Evolutionary conservation across 1,140 invertebrate species (phyloP).

Genomic region (Holcopasites calliopsidis): DNA sequence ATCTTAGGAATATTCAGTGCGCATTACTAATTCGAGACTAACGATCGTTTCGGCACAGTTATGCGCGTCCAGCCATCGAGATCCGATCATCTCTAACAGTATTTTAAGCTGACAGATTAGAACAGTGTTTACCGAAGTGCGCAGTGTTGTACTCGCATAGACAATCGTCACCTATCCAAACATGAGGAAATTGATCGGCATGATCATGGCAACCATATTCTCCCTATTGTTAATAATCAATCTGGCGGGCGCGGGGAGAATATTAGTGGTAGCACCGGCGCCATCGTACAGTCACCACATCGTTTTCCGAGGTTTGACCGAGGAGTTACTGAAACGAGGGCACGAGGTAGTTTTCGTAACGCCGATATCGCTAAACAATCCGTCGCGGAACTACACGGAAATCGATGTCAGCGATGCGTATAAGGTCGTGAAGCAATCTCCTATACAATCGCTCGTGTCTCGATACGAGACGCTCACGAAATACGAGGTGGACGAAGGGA

Average conservation of each 20-base stretch:
- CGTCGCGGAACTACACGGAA: slow-evolving; percentile 32
- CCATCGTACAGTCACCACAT: slow-evolving; percentile 44
- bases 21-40: no score
- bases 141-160: no score
- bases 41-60: no score
- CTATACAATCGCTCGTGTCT: no score
- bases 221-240: background rate
- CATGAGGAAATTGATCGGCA: no score
- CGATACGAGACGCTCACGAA: background rate
- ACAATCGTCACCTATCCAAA: no score
- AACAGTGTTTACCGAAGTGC: no score
- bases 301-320: background rate
- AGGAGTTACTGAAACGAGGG: slow-evolving; percentile 26
- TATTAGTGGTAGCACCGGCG: slow-evolving; percentile 2
- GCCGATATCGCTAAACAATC: slow-evolving; percentile 1
- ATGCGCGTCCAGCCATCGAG: no score
- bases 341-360: slow-evolving; percentile 41
- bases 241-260: background rate
- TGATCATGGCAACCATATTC: background rate
- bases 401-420: slow-evolving; percentile 15
- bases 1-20: no score
- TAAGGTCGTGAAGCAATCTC: background rate
- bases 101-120: no score
- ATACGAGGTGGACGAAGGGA: background rate
- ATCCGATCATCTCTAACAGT: no score